These are phyloP conservation scores for Vespertilio murinus DNA, from an alignment of 2,797 vertebrate species.

Conservation along the genomic window DNA sequence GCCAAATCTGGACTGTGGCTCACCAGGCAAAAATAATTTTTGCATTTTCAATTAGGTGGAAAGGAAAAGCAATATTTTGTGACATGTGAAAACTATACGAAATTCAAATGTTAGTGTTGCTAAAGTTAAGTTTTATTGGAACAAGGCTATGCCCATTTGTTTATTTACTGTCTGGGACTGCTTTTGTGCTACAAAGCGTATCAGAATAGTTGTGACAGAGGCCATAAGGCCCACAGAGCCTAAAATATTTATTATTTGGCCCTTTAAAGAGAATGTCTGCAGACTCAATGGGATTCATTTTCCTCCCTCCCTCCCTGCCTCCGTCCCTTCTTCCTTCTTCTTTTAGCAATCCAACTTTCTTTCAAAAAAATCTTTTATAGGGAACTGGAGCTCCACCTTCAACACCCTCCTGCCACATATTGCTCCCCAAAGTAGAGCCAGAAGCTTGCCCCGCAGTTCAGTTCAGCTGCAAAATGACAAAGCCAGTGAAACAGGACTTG, in stretches of 20 bases:
- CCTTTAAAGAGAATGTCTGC: not conserved
- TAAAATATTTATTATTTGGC: not conserved
- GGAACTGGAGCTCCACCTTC: not conserved
- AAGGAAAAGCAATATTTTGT: not conserved
- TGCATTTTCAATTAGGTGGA: not conserved
- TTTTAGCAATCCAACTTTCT: not conserved
- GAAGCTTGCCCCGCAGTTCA: not conserved
- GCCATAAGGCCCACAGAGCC: not conserved
- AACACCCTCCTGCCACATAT: not conserved
- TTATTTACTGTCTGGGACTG: not conserved
- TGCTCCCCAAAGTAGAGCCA: not conserved
- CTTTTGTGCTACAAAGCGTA: not conserved
- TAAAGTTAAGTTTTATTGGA: not conserved
- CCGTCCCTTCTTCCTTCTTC: not conserved
- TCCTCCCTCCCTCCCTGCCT: not conserved
- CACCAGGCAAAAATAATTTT: not conserved
- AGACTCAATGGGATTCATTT: not conserved
- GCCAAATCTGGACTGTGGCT: not conserved
- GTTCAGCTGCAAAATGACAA: not conserved
- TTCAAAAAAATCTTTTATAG: not conserved
- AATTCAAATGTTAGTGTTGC: conserved; percentile 9
- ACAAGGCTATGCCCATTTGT: not conserved
- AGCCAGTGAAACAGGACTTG: not conserved
- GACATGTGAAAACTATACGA: not conserved
- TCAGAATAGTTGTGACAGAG: not conserved